phyloP scores from a whole-genome alignment of 2,888 invertebrate genomes.

The Leucania comma region DNA sequence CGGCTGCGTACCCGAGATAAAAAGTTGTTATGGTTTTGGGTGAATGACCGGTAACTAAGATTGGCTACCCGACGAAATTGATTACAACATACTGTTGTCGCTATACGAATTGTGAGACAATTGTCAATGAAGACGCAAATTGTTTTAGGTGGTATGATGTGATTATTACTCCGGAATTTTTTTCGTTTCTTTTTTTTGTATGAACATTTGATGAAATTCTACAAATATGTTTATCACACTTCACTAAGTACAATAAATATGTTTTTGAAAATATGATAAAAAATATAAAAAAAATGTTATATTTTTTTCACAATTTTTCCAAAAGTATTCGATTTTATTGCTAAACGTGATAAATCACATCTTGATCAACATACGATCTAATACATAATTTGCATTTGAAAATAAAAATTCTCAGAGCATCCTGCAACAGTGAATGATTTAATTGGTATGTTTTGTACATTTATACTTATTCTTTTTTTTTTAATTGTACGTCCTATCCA shows the following conservation, averaged over 20 bases:
- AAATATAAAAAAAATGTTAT: no score
- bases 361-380: no score
- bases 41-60: slow-evolving; percentile 36
- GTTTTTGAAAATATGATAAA: background rate
- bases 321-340: no score
- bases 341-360: no score
- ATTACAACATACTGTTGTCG: slow-evolving; percentile 7
- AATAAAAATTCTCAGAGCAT: no score
- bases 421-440: no score
- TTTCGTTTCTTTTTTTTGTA: background rate
- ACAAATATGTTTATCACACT: background rate
- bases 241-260: background rate
- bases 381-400: no score
- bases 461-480: no score
- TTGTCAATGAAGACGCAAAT: slow-evolving; percentile 5
- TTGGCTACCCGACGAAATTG: background rate
- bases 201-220: background rate
- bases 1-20: slow-evolving; percentile 3
- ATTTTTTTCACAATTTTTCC: no score
- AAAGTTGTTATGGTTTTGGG: slow-evolving; percentile 10
- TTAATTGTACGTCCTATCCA: no score
- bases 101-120: background rate
- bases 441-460: no score
- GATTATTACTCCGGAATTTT: background rate
- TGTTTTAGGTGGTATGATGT: no score